Evolutionary conservation across 2,888 invertebrate species (phyloP), one percentile per base, ranked within the genome.

Genomic region (Lasioglossum oenotherae): DNA sequence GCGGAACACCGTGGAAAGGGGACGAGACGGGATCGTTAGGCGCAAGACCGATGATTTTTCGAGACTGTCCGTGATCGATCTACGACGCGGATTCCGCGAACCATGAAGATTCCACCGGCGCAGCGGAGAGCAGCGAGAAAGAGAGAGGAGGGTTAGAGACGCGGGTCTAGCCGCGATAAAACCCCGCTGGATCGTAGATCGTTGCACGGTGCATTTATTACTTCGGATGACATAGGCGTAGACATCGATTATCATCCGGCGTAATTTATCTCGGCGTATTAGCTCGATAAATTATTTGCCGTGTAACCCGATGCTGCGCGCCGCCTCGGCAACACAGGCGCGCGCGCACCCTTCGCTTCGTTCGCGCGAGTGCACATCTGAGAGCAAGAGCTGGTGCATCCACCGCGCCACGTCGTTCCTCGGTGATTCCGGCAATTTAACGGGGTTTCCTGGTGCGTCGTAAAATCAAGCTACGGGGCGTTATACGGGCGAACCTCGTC

Each of bases 1-100:
- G 87, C 85, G 87, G 81, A 89, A 84, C 84, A 88, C 84, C 81
- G 83, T 86, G 86, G 84, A 89, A 85, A 75, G 81, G 23, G 23
- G 41, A 35, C 31, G 64, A 38, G 85, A 87, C 75, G 76, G 64
- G 79, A 79, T 86, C 81, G 74, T 85, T 78, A 74, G 82, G 41
- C 71, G 81, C 41, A 57, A 78, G 80, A 44, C 83, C 53, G 74
- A 67, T 74, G 74, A 89, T 84, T 89, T 89, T 89, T 89, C 64
- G 35, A 38, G 81, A 74, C 67, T 16, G 19, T 19, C 78, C 49
- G 49, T 49, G 35, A 60, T 75, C 86, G 73, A 82, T 82, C 74
- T 72, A 75, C 74, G 80, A 73, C 35, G 75, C 4, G 71, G 72
- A 82, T 84, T 83, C 74, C 75, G 74, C 80, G 84, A 83, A 86